A percentile compares a stretch with the other conserved stretches of the same genome.
These are phyloP conservation scores for Corythaeola cristata DNA, from an alignment of 2,113 vertebrate species.

Conservation along the genomic window DNA sequence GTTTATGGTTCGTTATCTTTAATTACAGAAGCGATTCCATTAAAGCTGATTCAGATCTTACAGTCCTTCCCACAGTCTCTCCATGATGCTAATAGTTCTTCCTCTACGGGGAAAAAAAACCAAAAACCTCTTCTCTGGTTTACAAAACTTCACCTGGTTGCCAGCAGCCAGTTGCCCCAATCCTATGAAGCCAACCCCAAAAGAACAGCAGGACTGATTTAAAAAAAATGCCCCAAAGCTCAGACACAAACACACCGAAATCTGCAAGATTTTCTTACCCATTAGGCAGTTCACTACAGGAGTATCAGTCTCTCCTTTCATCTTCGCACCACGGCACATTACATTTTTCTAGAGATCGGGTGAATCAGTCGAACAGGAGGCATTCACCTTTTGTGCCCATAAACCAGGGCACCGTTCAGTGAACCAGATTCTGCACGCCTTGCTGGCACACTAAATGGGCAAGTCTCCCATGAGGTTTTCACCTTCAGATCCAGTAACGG, in stretches of 20 bases:
- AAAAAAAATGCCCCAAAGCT: not conserved
- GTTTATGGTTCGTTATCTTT: not conserved
- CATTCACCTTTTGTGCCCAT: not conserved
- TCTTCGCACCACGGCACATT: not conserved
- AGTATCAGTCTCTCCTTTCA: not conserved
- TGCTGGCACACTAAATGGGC: rapidly evolving
- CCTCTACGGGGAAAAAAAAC: not conserved
- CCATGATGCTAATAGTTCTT: not conserved
- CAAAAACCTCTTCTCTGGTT: not conserved
- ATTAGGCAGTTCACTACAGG: not conserved
- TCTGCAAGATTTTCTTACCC: not conserved
- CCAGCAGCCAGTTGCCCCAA: not conserved
- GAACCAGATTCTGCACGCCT: not conserved
- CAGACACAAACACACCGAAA: not conserved
- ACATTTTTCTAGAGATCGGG: not conserved
- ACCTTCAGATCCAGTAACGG: not conserved
- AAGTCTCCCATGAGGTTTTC: not conserved
- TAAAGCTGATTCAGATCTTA: not conserved
- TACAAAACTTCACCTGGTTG: not conserved
- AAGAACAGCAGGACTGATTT: not conserved
- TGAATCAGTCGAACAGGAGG: not conserved
- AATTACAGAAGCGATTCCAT: not conserved
- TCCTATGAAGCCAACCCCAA: not conserved
- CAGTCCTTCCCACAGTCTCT: not conserved
- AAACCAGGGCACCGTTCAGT: rapidly evolving